phyloP scores from a whole-genome alignment of 2,888 invertebrate genomes.

The Syrphus vitripennis region DNA sequence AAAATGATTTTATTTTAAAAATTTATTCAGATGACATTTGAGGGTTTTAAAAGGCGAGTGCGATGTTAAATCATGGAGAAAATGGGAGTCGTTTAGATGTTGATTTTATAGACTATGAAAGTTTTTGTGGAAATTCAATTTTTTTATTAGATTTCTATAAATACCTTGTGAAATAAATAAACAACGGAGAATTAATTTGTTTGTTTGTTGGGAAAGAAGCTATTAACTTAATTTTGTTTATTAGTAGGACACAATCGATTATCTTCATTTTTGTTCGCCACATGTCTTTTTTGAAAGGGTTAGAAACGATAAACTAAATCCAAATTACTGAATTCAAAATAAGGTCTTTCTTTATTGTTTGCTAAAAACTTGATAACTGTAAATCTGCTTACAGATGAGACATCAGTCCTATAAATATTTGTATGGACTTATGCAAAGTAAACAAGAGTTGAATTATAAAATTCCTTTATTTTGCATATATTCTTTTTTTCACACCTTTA shows the following conservation, averaged over 20 bases:
- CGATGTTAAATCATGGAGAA: constrained; percentile 51
- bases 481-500: too few species aligned
- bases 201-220: not conserved
- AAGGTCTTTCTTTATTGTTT: too few species aligned
- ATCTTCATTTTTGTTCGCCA: not conserved
- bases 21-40: constrained; percentile 46
- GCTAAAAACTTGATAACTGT: too few species aligned
- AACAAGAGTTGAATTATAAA: too few species aligned
- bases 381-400: too few species aligned
- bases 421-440: too few species aligned
- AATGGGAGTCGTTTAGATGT: constrained; percentile 48
- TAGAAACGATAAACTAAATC: too few species aligned
- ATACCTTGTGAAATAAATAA: not conserved
- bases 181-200: not conserved
- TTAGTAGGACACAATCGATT: not conserved
- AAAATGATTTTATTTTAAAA: constrained; percentile 52
- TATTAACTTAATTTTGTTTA: not conserved
- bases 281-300: too few species aligned
- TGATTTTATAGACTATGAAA: constrained; percentile 43
- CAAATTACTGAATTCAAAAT: too few species aligned
- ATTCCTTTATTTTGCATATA: too few species aligned
- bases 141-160: constrained; percentile 2
- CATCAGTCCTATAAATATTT: too few species aligned
- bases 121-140: constrained; percentile 5
- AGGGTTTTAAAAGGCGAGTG: constrained; percentile 36